Evolutionary conservation across 2,888 invertebrate species (phyloP), one percentile per base, ranked within the genome.

Genomic region (Tubiluchus corallicola): DNA sequence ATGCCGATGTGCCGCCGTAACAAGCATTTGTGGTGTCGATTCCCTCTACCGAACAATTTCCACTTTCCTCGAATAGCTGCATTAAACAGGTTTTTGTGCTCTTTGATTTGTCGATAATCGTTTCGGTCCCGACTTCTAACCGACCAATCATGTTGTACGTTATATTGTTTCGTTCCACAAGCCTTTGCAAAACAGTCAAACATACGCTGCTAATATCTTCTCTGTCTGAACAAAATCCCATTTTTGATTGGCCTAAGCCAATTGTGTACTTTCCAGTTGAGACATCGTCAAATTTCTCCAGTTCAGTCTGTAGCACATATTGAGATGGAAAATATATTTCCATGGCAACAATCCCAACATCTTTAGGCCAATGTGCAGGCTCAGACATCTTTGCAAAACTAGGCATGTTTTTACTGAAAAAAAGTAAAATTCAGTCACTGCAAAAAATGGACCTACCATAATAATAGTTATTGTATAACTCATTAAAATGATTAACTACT

Each of bases 1-100:
- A 71, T 17, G 96, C 96, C 29, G 92, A 82, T 0, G 98, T 98
- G 2, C 98, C 98, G 41, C 98, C 98, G 63, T 92, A 99, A 64
- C 98, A 99, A 13, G 98, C 98, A 68, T 98, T 98, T 29, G 88
- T 92, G 0, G 84, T 82, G 61, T 99, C 98, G 46, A 94, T 77
- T 37, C 98, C 98, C 67, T 96, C 94, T 43, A 96, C 73, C 60
- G 88, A 85, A 9, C 80, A 82, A 48, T 82, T 82, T 17, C 84
- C 88, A 59, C 76, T 74, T 15, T 79, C 78, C 52, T 82, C 80
- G 66, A 98, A 96, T 47, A 98, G 68, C 64, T 92, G 84, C 98
- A 99, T 98, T 45, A 99, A 70, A 41, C 85, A 84, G 43, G 84
- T 79, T 67, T 98, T 99, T 1, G 96, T 88, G 64, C 88, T 88